Percentiles rank a stretch among this genome's conserved stretches.
Evolutionary conservation across 2,113 vertebrate species (phyloP).

Genomic region (Progne subis): DNA sequence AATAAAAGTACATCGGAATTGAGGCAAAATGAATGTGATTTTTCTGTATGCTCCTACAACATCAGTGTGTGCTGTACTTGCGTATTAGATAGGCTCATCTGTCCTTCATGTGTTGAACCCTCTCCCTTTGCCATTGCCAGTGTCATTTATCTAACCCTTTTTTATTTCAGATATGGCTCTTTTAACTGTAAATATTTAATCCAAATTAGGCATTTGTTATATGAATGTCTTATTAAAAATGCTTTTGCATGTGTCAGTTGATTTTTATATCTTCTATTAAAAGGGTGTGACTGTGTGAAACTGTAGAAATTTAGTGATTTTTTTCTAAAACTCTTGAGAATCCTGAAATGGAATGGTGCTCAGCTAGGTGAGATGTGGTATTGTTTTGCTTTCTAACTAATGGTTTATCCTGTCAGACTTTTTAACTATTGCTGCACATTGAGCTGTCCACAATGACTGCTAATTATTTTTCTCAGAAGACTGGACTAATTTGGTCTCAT

Average conservation of each 20-base stretch:
- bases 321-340: neutral
- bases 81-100: neutral
- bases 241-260: neutral
- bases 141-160: slow-evolving; percentile 42
- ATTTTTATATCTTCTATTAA: neutral
- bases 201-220: neutral
- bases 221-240: neutral
- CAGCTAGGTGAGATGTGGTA: slow-evolving; percentile 1
- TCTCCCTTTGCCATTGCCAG: neutral
- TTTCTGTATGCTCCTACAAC: neutral
- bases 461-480: slow-evolving; percentile 63
- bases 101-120: slow-evolving; percentile 10
- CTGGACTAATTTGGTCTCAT: slow-evolving; percentile 60
- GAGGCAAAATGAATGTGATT: neutral
- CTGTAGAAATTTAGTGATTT: neutral
- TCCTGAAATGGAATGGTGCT: neutral
- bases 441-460: slow-evolving; percentile 71
- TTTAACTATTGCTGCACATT: slow-evolving; percentile 61
- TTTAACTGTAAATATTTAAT: neutral
- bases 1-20: neutral
- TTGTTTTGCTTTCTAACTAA: slow-evolving; percentile 50
- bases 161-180: slow-evolving; percentile 35
- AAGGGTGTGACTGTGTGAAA: neutral
- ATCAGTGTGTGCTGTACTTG: slow-evolving; percentile 26
- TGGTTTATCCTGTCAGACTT: slow-evolving; percentile 51